Base-by-base conservation (phyloP, 2,113 vertebrate species). In the Phyllostomus discolor region DNA sequence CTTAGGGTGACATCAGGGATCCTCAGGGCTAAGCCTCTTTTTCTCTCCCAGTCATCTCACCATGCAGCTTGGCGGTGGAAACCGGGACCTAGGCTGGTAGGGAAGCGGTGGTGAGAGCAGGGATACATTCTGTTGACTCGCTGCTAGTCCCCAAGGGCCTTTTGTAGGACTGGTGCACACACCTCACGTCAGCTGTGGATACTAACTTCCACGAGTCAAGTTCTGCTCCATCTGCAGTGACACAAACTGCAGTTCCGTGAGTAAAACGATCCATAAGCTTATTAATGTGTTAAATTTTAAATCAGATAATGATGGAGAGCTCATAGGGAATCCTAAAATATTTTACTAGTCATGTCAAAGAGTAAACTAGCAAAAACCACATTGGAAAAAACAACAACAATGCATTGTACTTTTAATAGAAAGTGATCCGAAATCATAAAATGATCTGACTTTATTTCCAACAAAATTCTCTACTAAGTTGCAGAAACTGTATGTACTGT, bases 341-440 rank as follows among this genome's bases (percentile, higher is more conserved):
- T 35, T 17, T 89, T 31, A 59, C 41, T 64, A 38, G 52, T 72
- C 73, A 41, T 33, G 43, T 50, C 15, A 81, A 66, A 76, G 31
- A 81, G 76, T 52, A 72, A 93, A 50, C 11, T 28, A 80, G 24
- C 19, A 70, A n/a, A 69, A 80, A 28, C 3, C 1, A 1, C 19
- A 81, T 81, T 84, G 38, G 38, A 41, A 41, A 94, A 1, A 11
- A 85, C 26, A 35, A 73, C 92, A 90, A 89, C 11, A 62, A 46
- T 91, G n/a, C 41, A 84, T 75, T 85, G 19, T 70, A 52, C 17
- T 95, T 92, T 79, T 82, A 52, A 94, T 97, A 12, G 4, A 50
- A 73, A 46, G 14, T 35, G 50, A 94, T 87, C 6, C 15, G 24
- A 85, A 91, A 72, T 11, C 46, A 54, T 38, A 83, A 94, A 92